Base-by-base conservation (phyloP, 1,140 invertebrate genomes). In the Drosophila kepulauana region DNA sequence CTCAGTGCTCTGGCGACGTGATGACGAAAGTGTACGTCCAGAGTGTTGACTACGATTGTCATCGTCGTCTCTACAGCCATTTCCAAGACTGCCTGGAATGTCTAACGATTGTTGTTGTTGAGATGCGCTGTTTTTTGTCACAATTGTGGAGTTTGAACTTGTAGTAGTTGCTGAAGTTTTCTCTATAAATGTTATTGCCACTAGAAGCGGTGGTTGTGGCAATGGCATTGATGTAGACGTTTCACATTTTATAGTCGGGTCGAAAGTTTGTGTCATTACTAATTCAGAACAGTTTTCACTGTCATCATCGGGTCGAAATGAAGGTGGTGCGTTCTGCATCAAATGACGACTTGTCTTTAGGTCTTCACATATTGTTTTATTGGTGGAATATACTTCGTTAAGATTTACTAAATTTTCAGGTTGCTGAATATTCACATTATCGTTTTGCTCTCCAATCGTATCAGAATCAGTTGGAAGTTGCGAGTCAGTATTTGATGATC, bases 1-100 rank as follows among this genome's bases (percentile, higher is more conserved):
- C 93, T 98, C 97, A 0, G 97, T 98, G 91, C 97, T 98, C 93
- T 98, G 97, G 41, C 97, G 93, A 82, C 97, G 94, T 1, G 97
- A 98, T 4, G 97, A 97, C 1, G 97, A 98, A 1, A 96, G 96
- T 82, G 97, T 97, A 72, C 97, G 94, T 93, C 96, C 97, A 0
- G 97, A 97, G 93, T 97, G 96, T 2, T 96, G 97, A 91, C 97
- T 97, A 66, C 95, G 94, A 75, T 96, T 97, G 82, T 98, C 97
- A 63, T 98, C 97, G 72, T 97, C 97, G 73, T 96, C 95, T 48
- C 95, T 94, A 2, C 25, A 65, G 11, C 72, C 63, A 30, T 58
- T 75, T 5, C 59, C 54, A 59, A 94, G 94, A 54, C 30, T 52
- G 1, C 93, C 94, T 5, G 97, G 97, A 74, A 97, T 96, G 92